These are phyloP conservation scores for honey bee (Apis mellifera) DNA, from an alignment of 1,140 invertebrate species.

Conservation along the genomic window Amel_HAv3.1 CM009943.2:10998001-10998500, in stretches of 20 bases:
- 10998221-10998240: conserved; percentile 16
- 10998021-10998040: neutral
- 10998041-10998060: neutral
- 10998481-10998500: too few relatives aligned
- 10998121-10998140: neutral
- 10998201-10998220: conserved; percentile 13
- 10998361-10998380: too few relatives aligned
- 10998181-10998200: conserved; percentile 21
- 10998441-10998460: too few relatives aligned
- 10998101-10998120: too few relatives aligned
- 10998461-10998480: too few relatives aligned
- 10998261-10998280: neutral
- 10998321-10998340: too few relatives aligned
- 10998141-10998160: neutral
- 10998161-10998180: neutral
- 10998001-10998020: neutral
- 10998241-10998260: conserved; percentile 8
- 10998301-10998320: conserved; percentile 20
- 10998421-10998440: too few relatives aligned
- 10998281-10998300: neutral
- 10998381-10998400: too few relatives aligned
- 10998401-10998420: too few relatives aligned
- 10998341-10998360: too few relatives aligned
- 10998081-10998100: too few relatives aligned
- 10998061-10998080: too few relatives aligned